Evolutionary conservation across 2,888 invertebrate genomes (phyloP).

Genomic region (Nomada flava): DNA sequence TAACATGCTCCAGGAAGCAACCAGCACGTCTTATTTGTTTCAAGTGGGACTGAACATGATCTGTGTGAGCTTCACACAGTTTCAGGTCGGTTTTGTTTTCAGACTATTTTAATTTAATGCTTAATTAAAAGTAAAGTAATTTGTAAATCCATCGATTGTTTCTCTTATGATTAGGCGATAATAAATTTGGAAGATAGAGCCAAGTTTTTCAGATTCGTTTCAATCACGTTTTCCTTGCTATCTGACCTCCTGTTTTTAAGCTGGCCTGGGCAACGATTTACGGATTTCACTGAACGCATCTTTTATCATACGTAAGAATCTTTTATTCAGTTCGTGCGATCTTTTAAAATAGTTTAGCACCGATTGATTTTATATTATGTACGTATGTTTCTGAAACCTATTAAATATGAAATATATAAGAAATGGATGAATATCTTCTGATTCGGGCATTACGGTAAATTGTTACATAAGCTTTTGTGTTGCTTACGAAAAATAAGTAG

Average conservation of each 20-base stretch:
- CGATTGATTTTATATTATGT: too few species aligned
- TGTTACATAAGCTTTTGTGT: too few species aligned
- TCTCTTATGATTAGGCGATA: conserved; percentile 23
- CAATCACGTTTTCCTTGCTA: conserved; percentile 66
- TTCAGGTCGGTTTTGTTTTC: conserved; percentile 66
- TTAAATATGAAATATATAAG: too few species aligned
- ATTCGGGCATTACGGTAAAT: too few species aligned
- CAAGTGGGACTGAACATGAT: conserved; percentile 72
- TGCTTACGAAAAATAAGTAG: too few species aligned
- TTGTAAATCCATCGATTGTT: not conserved
- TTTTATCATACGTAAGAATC: conserved; percentile 66
- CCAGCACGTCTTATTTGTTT: conserved; percentile 68
- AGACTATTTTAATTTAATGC: too few species aligned
- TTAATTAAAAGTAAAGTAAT: too few species aligned
- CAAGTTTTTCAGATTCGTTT: conserved; percentile 63
- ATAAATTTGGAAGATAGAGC: conserved; percentile 44
- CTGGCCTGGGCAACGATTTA: conserved; percentile 72
- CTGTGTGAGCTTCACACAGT: conserved; percentile 73
- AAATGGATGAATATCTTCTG: too few species aligned
- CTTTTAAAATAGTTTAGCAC: too few species aligned
- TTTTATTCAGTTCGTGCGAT: not conserved
- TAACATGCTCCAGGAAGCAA: conserved; percentile 64
- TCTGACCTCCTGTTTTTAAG: conserved; percentile 66
- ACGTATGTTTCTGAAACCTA: too few species aligned
- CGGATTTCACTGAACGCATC: conserved; percentile 66